Base-by-base conservation (phyloP, 2,797 vertebrate species). In the Enteromius trimaculatus region DNA sequence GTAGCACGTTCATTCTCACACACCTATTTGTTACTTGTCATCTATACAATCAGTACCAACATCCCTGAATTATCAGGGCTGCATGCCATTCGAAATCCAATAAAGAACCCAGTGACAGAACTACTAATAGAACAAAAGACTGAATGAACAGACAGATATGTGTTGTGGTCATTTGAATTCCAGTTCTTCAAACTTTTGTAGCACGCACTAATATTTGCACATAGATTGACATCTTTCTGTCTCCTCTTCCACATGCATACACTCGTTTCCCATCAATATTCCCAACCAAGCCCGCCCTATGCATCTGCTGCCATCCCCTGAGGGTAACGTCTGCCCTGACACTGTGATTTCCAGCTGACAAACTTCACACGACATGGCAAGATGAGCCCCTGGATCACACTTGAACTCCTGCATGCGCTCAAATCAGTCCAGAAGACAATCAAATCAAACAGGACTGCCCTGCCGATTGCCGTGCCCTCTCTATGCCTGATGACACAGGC, bases 341-440 rank as follows among this genome's bases (percentile, higher is more conserved):
- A 74, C 53, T 29, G 80, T 90, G 91, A 91, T 91, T 92, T 88
- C 89, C 90, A 90, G 89, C 90, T 89, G 92, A 92, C 91, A 92
- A 92, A 92, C 90, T 92, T 92, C 84, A 90, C 88, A 91, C 84
- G 78, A 88, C 87, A 90, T 80, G 65, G 82, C 90, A 85, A 90
- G 89, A 92, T 92, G 90, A 92, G 88, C 89, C 79, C 34, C 84
- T 75, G 91, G 90, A 92, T 94, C 91, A 91, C 89, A 79, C 81
- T 71, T 80, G 77, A 89, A 81, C 84, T 82, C 51, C 68, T 29
- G 53, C 62, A 82, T 76, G 64, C 37, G 58, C 66, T 86, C 84
- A 88, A 89, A 91, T 90, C 89, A 89, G 89, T 86, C 86, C 90
- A 88, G 87, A 89, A 86, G 85, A 86, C 88, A 91, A 89, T 89